Conservation (phyloP, 2,797 vertebrate genomes). For the Mastacembelus armatus region DNA sequence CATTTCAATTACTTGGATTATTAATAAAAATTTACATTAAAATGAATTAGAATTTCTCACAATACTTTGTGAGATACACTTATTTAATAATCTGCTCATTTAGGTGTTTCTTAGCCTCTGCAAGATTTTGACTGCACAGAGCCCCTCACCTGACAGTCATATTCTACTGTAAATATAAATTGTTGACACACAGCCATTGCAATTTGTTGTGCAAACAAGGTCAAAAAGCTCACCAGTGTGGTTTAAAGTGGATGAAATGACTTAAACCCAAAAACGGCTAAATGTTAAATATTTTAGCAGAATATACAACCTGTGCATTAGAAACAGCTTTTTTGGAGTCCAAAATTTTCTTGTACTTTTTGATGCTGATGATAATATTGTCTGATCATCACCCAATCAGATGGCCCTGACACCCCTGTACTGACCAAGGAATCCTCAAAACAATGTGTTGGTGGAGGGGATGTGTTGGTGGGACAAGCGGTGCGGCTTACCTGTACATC, state of each 20-base stretch:
- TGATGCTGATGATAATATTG: conserved; percentile 23
- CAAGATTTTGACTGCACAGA: not conserved
- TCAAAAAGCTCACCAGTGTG: conserved; percentile 23
- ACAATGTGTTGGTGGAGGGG: conserved; percentile 77
- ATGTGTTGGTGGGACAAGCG: conserved; percentile 77
- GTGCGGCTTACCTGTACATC: conserved; percentile 79
- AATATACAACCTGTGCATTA: conserved; percentile 14
- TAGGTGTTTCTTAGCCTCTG: not conserved
- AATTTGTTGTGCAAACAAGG: not conserved
- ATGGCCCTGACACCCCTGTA: conserved; percentile 82
- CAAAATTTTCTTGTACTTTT: conserved; percentile 1
- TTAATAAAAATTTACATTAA: not conserved
- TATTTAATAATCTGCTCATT: conserved; percentile 7
- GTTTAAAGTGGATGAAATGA: conserved; percentile 10
- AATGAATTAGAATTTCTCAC: not conserved
- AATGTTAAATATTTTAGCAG: conserved; percentile 10
- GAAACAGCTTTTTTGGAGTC: not conserved
- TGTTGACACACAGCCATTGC: not conserved
- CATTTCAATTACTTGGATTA: not conserved
- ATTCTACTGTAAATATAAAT: conserved; percentile 1
- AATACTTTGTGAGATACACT: no score
- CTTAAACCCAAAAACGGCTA: conserved; percentile 22
- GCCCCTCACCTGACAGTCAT: not conserved
- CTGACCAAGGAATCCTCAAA: conserved; percentile 68
- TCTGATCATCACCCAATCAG: conserved; percentile 61